Conservation (phyloP, 2,113 vertebrate genomes). For the Epinephelus fuscoguttatus region DNA sequence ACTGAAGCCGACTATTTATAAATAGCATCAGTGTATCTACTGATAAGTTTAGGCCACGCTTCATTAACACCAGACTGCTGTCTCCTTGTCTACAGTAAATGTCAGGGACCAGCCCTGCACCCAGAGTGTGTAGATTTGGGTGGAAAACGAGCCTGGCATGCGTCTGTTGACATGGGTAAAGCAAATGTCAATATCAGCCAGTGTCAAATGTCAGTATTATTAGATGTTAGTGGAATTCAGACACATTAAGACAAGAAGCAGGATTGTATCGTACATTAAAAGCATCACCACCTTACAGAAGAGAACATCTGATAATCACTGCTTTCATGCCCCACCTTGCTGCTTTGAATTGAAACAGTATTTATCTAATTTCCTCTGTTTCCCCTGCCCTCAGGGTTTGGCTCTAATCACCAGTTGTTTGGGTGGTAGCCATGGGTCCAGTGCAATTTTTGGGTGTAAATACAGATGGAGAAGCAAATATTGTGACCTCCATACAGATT, state of each 20-base stretch:
- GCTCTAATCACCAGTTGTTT: background rate
- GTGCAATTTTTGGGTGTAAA: accelerated
- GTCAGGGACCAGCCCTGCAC: conserved; percentile 9
- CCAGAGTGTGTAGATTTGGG: background rate
- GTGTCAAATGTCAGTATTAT: conserved; percentile 33
- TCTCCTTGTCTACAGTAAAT: conserved; percentile 38
- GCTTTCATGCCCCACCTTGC: background rate
- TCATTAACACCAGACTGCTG: conserved; percentile 18
- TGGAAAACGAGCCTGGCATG: background rate
- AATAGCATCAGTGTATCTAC: conserved; percentile 11
- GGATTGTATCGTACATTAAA: conserved; percentile 1
- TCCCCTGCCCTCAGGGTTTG: accelerated
- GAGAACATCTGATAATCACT: background rate
- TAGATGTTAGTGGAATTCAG: background rate
- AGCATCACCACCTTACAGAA: background rate
- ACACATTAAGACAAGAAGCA: background rate
- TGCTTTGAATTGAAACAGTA: background rate
- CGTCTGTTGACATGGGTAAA: conserved; percentile 1
- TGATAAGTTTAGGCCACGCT: conserved; percentile 28
- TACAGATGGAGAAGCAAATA: background rate
- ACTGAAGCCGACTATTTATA: conserved; percentile 8
- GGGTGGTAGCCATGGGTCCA: background rate
- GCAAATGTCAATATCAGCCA: background rate
- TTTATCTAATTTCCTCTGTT: background rate
- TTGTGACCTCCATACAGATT: background rate